Base-by-base conservation (phyloP, 2,797 vertebrate species). In the Eremophila alpestris region DNA sequence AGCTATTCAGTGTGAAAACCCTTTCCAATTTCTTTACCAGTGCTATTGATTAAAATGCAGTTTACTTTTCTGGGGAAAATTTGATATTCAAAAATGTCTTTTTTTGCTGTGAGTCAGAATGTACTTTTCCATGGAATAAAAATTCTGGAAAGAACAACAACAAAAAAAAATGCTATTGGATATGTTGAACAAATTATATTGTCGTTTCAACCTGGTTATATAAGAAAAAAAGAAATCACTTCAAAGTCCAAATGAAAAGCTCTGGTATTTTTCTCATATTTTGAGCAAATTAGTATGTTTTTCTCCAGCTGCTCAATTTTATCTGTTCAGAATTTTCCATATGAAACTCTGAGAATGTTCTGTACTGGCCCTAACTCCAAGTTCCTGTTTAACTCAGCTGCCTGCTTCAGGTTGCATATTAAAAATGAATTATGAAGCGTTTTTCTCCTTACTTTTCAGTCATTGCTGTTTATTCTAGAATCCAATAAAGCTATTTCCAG, bases 61-160 rank as follows among this genome's bases (percentile, higher is more conserved):
- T 91, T 89, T 92, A 90, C 76, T 55, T 93, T 92, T 68, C 84
- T 85, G 69, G 84, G 84, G 89, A 95, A 71, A 95, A 95, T 83
- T 65, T 81, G 92, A 92, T 96, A 92, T 95, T 94, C 82, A 87
- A 87, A 95, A 95, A 80, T 83, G 87, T 82, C 63, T 92, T 89
- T 38, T 36, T 96, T 95, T 9, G 17, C 59, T 69, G 36, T 90
- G 93, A 93, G 81, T 95, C 94, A 95, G 90, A 97, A 97, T 93
- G 94, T 95, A 90, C 95, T 95, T 97, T 97, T 96, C 95, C 93
- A 80, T 94, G 95, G 89, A 97, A 95, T 90, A 95, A 95, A 93
- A 96, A 75, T 70, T 90, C 81, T 93, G 93, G 95, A 80, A 91
- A 78, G 89, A 65, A 22, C 41, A 68, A 40, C 58, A 73, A 74